Evolutionary conservation across 2,113 vertebrate genomes (phyloP), one percentile per base, ranked within the genome.

Genomic region (Ailurus styani): DNA sequence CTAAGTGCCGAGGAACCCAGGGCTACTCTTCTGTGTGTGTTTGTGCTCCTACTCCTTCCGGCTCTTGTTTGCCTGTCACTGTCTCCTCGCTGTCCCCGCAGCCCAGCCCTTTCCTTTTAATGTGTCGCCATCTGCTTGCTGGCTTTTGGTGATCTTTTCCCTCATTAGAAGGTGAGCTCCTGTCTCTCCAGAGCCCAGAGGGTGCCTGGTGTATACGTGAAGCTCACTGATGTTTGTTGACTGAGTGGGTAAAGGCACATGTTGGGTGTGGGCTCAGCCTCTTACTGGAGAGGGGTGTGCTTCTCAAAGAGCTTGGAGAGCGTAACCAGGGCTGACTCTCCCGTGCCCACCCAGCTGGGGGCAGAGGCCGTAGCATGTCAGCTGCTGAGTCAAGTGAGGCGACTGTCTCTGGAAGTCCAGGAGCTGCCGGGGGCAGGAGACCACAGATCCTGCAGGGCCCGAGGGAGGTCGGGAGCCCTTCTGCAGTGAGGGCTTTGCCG

Each of bases 291-390:
- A 42, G 15, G n/a, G 40, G 0, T 1, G 42, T 54, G 54, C 37
- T 5, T 64, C 73, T n/a, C 10, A 2, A 4, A 31, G 15, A 29
- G 17, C 73, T 23, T 0, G 0, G 54, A 18, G 27, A 17, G 42
- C 3, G 0, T 9, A 14, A 18, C 50, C 2, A 0, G 18, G 25
- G 77, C 34, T 7, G 14, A 13, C 42, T 7, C 23, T 14, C n/a
- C 14, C 3, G 7, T 2, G 17, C 78, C 40, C 9, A 0, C 4
- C 15, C 31, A 4, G 47, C 40, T 52, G 20, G 0, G 25, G 1
- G 57, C 8, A 11, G 57, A 57, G 70, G 60, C 25, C 20, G 0
- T 6, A 0, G 17, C 6, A 3, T 15, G 27, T 34, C 29, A 4
- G 29, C 29, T 27, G 40, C 47, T 55, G 4, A 9, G n/a, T 27